Evolutionary conservation across 2,113 vertebrate genomes (phyloP), one percentile per base, ranked within the genome.

Genomic region (Oostethus manadensis): DNA sequence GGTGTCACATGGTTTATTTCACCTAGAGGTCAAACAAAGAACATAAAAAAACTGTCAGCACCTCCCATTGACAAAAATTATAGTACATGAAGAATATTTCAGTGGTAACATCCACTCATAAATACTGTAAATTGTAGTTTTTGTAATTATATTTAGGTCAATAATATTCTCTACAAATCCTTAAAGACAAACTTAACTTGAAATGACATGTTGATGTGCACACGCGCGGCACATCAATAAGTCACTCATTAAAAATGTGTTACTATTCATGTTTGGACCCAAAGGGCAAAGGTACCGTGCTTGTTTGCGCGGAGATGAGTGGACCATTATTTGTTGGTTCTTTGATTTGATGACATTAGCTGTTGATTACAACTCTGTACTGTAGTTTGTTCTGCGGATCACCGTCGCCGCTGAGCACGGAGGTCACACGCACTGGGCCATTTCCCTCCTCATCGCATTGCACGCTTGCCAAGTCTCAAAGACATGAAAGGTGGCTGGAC

Each of bases 271-370:
- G 58, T 53, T 54, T 67, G 58, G 63, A 70, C 23, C 63, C 60
- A 75, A 66, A 78, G 78, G 51, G 49, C 66, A 68, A 76, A 78
- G 51, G 22, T 42, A 42, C 38, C 45, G 57, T 10, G 35, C 44
- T 49, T 65, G 71, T 76, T 84, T 70, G 60, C 61, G 21, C 18
- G 10, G 15, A 29, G 15, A 10, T 1, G 47, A 1, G n/a, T 22
- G 17, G 10, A 23, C 29, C 50, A 67, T 77, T 58, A 56, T 5
- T 63, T 68, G 70, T 77, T 74, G 71, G 74, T 60, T 62, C 15
- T 47, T 51, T 66, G 46, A 73, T 80, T 70, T 70, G 70, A 78
- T 55, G n/a, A n/a, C n/a, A n/a, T 48, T 56, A 20, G 49, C 73
- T 23, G 64, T 56, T 26, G 60, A 78, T 80, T 65, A 50, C 62